Evolutionary conservation across 2,888 invertebrate genomes (phyloP).

Genomic region (Dynastes grantii): DNA sequence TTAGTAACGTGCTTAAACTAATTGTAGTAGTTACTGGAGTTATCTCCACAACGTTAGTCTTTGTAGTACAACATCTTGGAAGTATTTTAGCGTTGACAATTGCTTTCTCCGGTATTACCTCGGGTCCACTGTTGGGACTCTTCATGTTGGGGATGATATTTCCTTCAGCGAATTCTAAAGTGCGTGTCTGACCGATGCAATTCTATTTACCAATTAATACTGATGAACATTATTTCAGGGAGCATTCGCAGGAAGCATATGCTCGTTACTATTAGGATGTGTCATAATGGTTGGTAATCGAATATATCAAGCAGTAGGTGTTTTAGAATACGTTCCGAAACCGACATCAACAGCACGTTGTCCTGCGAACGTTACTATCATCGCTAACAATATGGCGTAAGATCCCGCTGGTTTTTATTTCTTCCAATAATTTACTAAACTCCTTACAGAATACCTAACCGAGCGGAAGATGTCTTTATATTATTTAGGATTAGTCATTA

Average conservation of each 20-base stretch:
- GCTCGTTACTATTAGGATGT: constrained; percentile 42
- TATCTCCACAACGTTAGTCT: constrained; percentile 81
- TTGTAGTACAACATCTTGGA: constrained; percentile 77
- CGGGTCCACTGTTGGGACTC: constrained; percentile 78
- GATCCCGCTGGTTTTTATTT: not conserved
- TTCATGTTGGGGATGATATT: constrained; percentile 80
- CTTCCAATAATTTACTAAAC: not conserved
- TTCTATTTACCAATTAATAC: not conserved
- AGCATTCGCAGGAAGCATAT: constrained; percentile 46
- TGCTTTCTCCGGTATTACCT: constrained; percentile 77
- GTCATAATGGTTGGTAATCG: constrained; percentile 57
- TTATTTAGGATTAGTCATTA: constrained; percentile 56
- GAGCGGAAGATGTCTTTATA: constrained; percentile 46
- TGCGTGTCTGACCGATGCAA: constrained; percentile 56
- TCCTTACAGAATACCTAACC: constrained; percentile 3
- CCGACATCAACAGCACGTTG: constrained; percentile 60
- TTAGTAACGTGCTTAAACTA: constrained; percentile 76
- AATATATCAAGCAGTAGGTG: constrained; percentile 58
- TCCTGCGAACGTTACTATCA: constrained; percentile 18
- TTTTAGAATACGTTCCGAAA: constrained; percentile 56
- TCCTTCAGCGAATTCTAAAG: constrained; percentile 76
- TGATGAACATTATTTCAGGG: constrained; percentile 32
- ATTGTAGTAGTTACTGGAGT: constrained; percentile 73
- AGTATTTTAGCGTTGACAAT: constrained; percentile 78
- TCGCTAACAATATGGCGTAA: not conserved